These are phyloP conservation scores for Micronycteris hirsuta DNA, from an alignment of 2,113 vertebrate genomes.

Conservation along the genomic window DNA sequence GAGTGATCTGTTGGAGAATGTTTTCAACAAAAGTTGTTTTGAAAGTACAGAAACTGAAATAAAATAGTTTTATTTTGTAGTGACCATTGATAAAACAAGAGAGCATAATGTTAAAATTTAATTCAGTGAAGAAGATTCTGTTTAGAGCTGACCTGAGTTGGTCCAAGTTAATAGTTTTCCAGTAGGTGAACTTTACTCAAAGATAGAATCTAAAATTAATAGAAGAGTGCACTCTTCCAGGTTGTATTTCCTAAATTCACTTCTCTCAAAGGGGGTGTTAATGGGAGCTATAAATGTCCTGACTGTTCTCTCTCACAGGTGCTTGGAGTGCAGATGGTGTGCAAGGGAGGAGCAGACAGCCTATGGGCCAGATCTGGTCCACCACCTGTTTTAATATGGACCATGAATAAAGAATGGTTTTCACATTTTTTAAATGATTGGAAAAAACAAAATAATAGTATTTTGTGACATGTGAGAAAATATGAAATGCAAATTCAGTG, in stretches of 20 bases:
- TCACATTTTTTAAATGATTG: not conserved
- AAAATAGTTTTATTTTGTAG: not conserved
- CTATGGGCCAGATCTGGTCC: not conserved
- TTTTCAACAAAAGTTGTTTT: not conserved
- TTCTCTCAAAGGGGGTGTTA: not conserved
- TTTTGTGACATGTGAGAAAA: not conserved
- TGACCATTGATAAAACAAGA: not conserved
- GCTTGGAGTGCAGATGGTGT: not conserved
- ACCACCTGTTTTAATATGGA: not conserved
- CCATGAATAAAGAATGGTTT: not conserved
- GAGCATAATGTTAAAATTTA: not conserved
- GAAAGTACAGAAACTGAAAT: not conserved
- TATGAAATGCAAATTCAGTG: not conserved
- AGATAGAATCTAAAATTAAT: constrained; percentile 15
- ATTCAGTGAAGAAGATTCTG: not conserved
- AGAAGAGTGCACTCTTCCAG: not conserved
- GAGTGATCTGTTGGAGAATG: not conserved
- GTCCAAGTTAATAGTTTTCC: not conserved
- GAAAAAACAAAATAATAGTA: not conserved
- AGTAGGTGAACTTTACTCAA: not conserved
- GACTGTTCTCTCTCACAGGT: not conserved
- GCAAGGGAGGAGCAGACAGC: not conserved
- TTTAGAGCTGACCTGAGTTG: not conserved
- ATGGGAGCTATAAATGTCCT: not conserved
- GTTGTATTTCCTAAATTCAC: not conserved